phyloP scores from a whole-genome alignment of 92 coral and sea anemone species.

The Parazoanthus atlanticus region DNA sequence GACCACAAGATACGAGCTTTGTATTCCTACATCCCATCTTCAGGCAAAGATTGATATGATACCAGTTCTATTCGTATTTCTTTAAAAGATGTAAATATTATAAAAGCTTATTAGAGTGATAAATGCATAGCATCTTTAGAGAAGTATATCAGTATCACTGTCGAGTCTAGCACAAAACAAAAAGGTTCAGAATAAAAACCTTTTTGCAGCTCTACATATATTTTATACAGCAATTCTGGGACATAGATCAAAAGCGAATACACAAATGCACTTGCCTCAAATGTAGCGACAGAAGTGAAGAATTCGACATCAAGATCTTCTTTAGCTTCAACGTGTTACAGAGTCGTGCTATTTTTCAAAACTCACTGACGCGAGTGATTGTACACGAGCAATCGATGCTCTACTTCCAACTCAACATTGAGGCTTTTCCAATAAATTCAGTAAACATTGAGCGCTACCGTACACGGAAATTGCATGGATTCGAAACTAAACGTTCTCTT shows the following conservation, averaged over 20 bases:
- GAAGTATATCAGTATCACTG: neutral
- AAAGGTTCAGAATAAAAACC: neutral
- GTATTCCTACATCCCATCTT: neutral
- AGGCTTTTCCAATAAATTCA: neutral
- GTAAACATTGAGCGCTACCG: neutral
- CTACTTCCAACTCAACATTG: neutral
- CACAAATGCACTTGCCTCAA: conserved; percentile 11
- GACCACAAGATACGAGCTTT: neutral
- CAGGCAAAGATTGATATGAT: neutral
- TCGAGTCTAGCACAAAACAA: neutral
- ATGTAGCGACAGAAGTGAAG: conserved; percentile 12
- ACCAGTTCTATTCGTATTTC: neutral
- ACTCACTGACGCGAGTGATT: neutral
- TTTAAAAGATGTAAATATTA: neutral
- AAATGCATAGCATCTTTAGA: neutral
- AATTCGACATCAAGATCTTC: neutral
- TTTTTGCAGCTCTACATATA: neutral
- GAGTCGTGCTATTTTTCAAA: neutral
- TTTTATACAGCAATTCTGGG: neutral
- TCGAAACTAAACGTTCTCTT: neutral
- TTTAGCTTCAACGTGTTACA: neutral
- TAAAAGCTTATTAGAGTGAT: neutral
- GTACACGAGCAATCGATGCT: neutral
- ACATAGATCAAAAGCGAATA: neutral
- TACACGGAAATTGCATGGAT: neutral